A percentile compares a stretch with the other conserved stretches of the same genome.
phyloP scores from a whole-genome alignment of 2,797 vertebrate genomes.

The Pantherophis alleghaniensis region DNA sequence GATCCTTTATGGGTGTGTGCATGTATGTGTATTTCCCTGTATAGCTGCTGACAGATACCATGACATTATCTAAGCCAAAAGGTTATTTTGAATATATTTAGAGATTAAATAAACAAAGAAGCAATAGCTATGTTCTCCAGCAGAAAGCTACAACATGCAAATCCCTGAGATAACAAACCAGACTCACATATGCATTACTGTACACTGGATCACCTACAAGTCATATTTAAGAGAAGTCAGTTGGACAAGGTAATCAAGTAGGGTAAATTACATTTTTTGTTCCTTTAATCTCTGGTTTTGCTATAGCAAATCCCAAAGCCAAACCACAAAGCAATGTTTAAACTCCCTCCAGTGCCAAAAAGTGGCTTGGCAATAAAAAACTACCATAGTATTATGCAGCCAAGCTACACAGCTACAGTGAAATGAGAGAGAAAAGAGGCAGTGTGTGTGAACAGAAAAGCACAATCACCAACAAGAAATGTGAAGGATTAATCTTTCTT shows the following conservation, averaged over 20 bases:
- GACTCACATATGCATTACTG: not conserved
- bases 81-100: not conserved
- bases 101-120: not conserved
- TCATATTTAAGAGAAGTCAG: not conserved
- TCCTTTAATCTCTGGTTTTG: not conserved
- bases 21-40: not conserved
- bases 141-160: not conserved
- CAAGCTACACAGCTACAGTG: not conserved
- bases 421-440: not conserved
- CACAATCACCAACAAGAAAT: not conserved
- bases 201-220: not conserved
- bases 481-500: not conserved
- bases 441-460: not conserved
- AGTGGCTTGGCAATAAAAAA: not conserved
- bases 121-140: not conserved
- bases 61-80: not conserved
- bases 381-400: not conserved
- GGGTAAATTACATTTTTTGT: not conserved
- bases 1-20: not conserved
- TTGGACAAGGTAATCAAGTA: not conserved
- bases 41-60: not conserved
- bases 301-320: not conserved
- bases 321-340: conserved; percentile 13
- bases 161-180: not conserved
- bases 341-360: conserved; percentile 5